Base-by-base conservation (phyloP, 1,140 invertebrate species). In the Nomia melanderi region DNA sequence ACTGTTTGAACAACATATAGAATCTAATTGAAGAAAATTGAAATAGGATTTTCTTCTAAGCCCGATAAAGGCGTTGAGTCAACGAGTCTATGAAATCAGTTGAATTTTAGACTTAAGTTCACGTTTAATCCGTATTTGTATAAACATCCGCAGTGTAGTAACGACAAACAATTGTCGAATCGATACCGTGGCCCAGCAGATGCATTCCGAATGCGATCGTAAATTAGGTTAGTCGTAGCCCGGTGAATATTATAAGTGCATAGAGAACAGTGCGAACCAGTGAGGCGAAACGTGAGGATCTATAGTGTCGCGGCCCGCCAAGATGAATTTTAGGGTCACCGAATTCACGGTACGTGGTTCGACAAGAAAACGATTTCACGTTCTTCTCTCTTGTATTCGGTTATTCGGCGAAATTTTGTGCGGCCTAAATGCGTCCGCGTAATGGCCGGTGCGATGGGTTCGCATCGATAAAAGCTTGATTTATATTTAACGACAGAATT, bases 191-290 rank as follows among this genome's bases (percentile, higher is more conserved):
- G 25, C 64, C 53, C n/a, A 33, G 20, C n/a, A 23, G 12, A 27
- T 17, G 56, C 62, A 44, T 74, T 66, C 47, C 62, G 25, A 27
- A 2, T 17, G 7, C 17, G 17, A 23, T 25, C 17, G 11, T 7
- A 3, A 50, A 17, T 39, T 14, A 73, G 29, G 17, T 64, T 64
- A 20, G 12, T 54, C 6, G 25, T 50, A 2, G 14, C 57, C 44
- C 41, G 25, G 57, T 72, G 29, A 50, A 60, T 29, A 17, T 50
- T 36, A 14, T n/a, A 31, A n/a, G n/a, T 62, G 33, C 14, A 54
- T 20, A 17, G 41, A 3, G 8, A 23, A 56, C 23, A 0, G 31
- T 53, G 31, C 12, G 23, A 33, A 25, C 23, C 7, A 23, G 12
- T 50, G 12, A 6, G 17, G n/a, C 12, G 20, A 27, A 44, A 23